Conservation (phyloP, 1,140 invertebrate genomes). For the Conus ventricosus region DNA sequence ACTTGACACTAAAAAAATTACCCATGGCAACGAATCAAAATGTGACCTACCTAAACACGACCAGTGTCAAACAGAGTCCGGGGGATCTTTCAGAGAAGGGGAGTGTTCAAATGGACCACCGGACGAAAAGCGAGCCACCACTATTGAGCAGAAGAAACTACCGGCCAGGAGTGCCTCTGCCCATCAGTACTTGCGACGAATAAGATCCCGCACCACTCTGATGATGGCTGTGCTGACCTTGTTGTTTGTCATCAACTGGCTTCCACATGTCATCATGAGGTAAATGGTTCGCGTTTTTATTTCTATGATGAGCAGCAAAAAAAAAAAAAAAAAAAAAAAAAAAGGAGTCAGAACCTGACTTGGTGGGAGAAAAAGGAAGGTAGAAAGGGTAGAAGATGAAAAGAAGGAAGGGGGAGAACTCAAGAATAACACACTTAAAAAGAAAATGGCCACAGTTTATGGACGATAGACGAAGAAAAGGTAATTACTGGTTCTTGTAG, state of each 20-base stretch:
- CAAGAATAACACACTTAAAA: too few species aligned
- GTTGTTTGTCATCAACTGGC: constrained; percentile 16
- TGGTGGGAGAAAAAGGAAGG: too few species aligned
- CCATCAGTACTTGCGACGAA: not conserved
- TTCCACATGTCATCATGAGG: constrained; percentile 22
- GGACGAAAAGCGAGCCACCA: not conserved
- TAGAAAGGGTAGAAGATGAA: too few species aligned
- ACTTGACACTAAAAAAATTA: too few species aligned
- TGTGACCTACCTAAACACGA: not conserved
- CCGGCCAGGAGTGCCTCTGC: not conserved
- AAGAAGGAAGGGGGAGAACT: too few species aligned
- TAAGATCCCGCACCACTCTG: constrained; percentile 10
- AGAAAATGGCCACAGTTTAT: too few species aligned
- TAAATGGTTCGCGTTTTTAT: not conserved
- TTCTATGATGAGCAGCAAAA: too few species aligned
- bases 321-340: too few species aligned
- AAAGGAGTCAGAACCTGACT: too few species aligned
- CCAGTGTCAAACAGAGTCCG: not conserved
- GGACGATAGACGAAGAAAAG: too few species aligned
- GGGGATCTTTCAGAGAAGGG: not conserved
- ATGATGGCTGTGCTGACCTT: constrained; percentile 20
- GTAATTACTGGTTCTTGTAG: too few species aligned
- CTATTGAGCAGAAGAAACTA: not conserved
- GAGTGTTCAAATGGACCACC: not conserved
- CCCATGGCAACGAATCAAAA: not conserved